Evolutionary conservation across 2,797 vertebrate species (phyloP).

Genomic region (Siniperca obscura): DNA sequence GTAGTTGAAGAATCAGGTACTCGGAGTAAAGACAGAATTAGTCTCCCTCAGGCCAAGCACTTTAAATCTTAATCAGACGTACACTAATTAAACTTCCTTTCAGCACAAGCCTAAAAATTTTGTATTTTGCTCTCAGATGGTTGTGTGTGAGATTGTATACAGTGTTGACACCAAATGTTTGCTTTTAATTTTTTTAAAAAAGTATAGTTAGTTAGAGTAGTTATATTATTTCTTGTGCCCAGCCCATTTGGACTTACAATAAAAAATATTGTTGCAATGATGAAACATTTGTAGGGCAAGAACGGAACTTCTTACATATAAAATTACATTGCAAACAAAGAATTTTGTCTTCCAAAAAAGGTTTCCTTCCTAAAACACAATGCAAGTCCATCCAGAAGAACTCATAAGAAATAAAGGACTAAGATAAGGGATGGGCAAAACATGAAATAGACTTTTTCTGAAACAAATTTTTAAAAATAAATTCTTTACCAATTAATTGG

Average conservation of each 20-base stretch:
- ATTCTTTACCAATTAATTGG: not conserved
- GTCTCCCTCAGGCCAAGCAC: conserved; percentile 64
- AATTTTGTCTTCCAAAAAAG: not conserved
- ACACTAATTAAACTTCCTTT: conserved; percentile 77
- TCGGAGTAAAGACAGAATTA: conserved; percentile 67
- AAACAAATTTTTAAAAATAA: not conserved
- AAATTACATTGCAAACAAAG: not conserved
- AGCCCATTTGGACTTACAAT: not conserved
- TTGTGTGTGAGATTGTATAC: conserved; percentile 22
- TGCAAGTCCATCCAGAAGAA: not conserved
- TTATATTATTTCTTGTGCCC: not conserved
- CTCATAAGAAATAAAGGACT: not conserved
- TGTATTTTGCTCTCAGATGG: conserved; percentile 28
- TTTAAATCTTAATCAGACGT: conserved; percentile 78
- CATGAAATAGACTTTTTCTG: not conserved
- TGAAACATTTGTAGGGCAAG: not conserved
- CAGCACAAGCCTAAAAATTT: conserved; percentile 29
- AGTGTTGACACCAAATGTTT: not conserved
- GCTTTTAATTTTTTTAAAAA: not conserved
- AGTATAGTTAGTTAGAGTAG: not conserved
- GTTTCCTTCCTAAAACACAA: not conserved
- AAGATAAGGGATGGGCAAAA: not conserved
- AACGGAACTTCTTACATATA: too few species aligned
- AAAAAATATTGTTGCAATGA: too few species aligned
- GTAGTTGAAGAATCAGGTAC: conserved; percentile 73